Evolutionary conservation across 2,113 vertebrate species (phyloP), one percentile per base, ranked within the genome.

Genomic region (Podocnemis expansa): DNA sequence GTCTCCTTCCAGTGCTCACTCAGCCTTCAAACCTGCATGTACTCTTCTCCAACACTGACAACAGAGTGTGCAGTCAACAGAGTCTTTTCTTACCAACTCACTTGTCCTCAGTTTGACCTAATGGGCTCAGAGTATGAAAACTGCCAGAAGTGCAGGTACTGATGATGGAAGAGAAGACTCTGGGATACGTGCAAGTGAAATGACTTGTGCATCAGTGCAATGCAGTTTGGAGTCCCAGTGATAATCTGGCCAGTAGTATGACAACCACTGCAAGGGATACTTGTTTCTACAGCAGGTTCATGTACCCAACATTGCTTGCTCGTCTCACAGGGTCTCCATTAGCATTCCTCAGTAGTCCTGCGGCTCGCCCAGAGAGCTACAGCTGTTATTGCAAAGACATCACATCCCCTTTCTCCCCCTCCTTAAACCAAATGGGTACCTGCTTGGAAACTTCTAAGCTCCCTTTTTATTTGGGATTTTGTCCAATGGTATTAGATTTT

Each of bases 1-100:
- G 1, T 2, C 83, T 0, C 1, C 1, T 0, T 16, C 4, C 43
- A 45, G 56, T 31, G 7, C n/a, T 14, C 6, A 1, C 14, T 14
- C 34, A 13, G 58, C 19, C 22, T n/a, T 22, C 63, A n/a, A 17
- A 3, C 80, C 25, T 63, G 11, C 3, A 13, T 0, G 6, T 14
- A 6, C 29, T 8, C 34, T 67, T 14, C 27, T 60, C 49, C 5
- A 88, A 78, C 7, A 21, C 25, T 56, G 41, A 52, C 4, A 9
- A 21, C 34, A 43, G 52, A 75, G 51, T 19, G 10, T 38, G n/a
- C n/a, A 11, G 14, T 38, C 38, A 17, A 10, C 12, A 41, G 6
- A 78, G 41, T 45, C 45, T 45, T 76, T 4, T 3, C 43, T 76
- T 45, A 41, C 41, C 27, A 45, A 76, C 13, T 13, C 24, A 25